A percentile compares a stretch with the other conserved stretches of the same genome.
Conservation (phyloP, 2,113 vertebrate genomes). For the Etheostoma cragini region DNA sequence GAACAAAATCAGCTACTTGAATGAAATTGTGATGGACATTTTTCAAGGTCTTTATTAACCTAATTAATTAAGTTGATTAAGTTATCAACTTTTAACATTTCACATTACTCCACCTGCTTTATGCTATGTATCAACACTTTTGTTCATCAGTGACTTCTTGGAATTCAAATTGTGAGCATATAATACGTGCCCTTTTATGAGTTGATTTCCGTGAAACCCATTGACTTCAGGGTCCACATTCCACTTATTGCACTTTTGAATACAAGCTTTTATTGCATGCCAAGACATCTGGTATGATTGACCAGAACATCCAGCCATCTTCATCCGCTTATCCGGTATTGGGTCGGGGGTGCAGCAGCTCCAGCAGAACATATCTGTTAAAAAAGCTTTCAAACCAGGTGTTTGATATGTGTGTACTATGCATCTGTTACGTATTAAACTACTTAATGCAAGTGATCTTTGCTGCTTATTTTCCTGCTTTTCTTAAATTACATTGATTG, state of each 20-base stretch:
- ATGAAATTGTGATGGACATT: not conserved
- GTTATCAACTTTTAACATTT: no score
- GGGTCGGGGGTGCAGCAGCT: no score
- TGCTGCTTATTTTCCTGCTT: not conserved
- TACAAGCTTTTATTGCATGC: not conserved
- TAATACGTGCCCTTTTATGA: not conserved
- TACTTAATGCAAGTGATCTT: conserved; percentile 19
- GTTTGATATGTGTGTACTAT: not conserved
- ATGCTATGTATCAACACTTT: not conserved
- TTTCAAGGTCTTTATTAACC: not conserved
- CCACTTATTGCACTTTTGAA: not conserved
- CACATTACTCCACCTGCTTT: not conserved
- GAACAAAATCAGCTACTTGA: not conserved
- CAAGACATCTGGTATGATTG: not conserved
- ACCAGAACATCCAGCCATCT: no score
- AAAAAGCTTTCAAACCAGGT: not conserved
- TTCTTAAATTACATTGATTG: not conserved
- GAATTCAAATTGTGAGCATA: not conserved
- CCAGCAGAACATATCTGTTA: not conserved
- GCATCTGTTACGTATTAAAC: not conserved
- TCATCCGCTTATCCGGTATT: no score
- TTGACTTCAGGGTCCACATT: not conserved
- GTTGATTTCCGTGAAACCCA: not conserved
- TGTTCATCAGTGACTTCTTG: not conserved
- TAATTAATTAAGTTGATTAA: no score